Evolutionary conservation across 2,113 vertebrate genomes (phyloP).

Genomic region (Acanthochromis polyacanthus): DNA sequence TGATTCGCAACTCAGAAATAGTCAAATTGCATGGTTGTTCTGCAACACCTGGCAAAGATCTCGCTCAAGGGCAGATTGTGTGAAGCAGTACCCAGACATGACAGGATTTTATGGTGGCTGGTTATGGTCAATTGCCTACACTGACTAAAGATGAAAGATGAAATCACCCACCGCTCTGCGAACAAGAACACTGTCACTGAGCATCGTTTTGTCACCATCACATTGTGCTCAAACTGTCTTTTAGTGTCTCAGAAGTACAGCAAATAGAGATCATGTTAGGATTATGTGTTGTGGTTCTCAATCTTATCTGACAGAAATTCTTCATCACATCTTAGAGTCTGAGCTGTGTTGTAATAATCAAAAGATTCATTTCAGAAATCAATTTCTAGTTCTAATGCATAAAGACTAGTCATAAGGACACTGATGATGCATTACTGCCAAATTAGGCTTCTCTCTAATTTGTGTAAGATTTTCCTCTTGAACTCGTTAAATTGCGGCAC

Average conservation of each 20-base stretch:
- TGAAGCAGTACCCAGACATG: neutral
- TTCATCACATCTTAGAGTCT: too few species aligned
- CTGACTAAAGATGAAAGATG: neutral
- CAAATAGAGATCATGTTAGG: too few species aligned
- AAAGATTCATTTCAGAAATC: neutral
- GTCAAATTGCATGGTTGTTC: neutral
- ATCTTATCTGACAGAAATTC: too few species aligned
- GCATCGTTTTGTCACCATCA: neutral
- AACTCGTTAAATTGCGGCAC: conserved; percentile 67
- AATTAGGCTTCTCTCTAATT: conserved; percentile 45
- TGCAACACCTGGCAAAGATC: neutral
- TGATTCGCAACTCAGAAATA: neutral
- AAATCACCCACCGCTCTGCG: neutral
- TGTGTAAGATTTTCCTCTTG: conserved; percentile 63
- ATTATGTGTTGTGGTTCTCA: too few species aligned
- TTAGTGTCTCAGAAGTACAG: too few species aligned
- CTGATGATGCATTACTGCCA: conserved; percentile 53
- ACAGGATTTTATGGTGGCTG: neutral
- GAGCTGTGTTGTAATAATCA: neutral
- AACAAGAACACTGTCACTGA: too few species aligned
- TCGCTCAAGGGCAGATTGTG: neutral
- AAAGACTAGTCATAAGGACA: conserved; percentile 38
- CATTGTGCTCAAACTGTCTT: too few species aligned
- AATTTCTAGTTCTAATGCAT: neutral
- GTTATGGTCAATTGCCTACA: neutral